Conservation (phyloP, 2,113 vertebrate genomes). For the Engystomops pustulosus region DNA sequence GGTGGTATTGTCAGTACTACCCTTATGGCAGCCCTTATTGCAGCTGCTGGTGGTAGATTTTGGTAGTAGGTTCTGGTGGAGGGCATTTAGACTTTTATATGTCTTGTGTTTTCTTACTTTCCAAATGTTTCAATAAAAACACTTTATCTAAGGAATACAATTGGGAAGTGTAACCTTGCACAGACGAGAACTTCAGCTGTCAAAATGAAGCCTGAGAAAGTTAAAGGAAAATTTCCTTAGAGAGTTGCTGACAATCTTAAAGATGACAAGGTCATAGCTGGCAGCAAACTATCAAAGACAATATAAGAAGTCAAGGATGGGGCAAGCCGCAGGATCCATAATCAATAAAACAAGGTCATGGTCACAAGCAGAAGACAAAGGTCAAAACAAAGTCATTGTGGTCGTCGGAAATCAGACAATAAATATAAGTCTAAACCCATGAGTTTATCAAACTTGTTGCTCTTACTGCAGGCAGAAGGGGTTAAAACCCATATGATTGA, state of each 20-base stretch:
- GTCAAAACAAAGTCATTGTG: background rate
- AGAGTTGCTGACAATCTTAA: background rate
- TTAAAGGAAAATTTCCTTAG: background rate
- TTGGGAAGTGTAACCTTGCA: background rate
- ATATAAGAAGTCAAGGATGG: background rate
- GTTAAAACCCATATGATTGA: background rate
- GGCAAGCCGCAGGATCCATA: background rate
- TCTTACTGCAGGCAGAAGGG: background rate
- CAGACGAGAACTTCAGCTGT: background rate
- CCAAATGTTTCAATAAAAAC: too few relatives aligned
- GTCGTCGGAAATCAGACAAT: background rate
- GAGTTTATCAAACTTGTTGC: background rate
- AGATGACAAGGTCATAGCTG: background rate
- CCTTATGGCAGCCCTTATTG: too few relatives aligned
- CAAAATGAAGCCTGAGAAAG: background rate
- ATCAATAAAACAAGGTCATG: background rate
- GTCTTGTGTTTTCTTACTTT: too few relatives aligned
- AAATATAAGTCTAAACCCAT: background rate
- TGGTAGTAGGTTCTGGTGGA: too few relatives aligned
- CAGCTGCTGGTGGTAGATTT: too few relatives aligned
- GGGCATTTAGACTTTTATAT: too few relatives aligned
- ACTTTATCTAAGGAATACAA: background rate
- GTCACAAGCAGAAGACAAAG: background rate
- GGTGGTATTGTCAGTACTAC: too few relatives aligned
- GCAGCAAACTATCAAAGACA: background rate